Base-by-base conservation (phyloP, 2,888 invertebrate genomes). In the Cheilosia pagana region DNA sequence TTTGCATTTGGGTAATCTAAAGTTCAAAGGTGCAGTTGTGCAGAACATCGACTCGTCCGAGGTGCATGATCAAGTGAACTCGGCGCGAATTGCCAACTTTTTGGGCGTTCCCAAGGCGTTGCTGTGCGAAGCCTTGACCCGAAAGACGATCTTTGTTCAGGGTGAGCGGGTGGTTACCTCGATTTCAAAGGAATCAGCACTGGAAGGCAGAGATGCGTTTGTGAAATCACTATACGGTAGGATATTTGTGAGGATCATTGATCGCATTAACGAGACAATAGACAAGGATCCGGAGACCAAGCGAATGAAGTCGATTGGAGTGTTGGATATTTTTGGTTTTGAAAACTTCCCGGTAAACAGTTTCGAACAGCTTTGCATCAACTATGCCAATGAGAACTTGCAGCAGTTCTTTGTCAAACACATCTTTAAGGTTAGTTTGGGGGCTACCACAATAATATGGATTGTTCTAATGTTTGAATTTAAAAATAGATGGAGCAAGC, bases 371-470 rank as follows among this genome's bases (percentile, higher is more conserved):
- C 93, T 99, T 70, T 98, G 98, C 91, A 98, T 99, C 87, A 99
- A 99, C 92, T 98, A 97, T 90, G 98, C 98, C 1, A 99, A 99
- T 91, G 99, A 99, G 92, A 97, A 97, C 90, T 93, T 99, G 45
- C 98, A 99, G 91, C 98, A 99, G 92, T 98, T 98, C 91, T 99
- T 99, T 90, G 97, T 98, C 0, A 95, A 95, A 67, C 98, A 98
- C 89, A 98, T 99, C 88, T 99, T 99, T 91, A 99, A 98, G 92
- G 92, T 91, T 72, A 31, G 57, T 48, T 25, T 28, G 62, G 25
- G 50, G 12, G 5, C n/a, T 53, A 31, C 43, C 59, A 23, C 8
- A 55, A 21, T 43, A 35, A 16, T 31, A 45, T 53, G 23, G 6
- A 48, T 5, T 63, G 48, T 48, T 19, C 10, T 39, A 19, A 45